phyloP scores from a whole-genome alignment of 1,140 invertebrate genomes.

The Trypoxylus dichotomus region DNA sequence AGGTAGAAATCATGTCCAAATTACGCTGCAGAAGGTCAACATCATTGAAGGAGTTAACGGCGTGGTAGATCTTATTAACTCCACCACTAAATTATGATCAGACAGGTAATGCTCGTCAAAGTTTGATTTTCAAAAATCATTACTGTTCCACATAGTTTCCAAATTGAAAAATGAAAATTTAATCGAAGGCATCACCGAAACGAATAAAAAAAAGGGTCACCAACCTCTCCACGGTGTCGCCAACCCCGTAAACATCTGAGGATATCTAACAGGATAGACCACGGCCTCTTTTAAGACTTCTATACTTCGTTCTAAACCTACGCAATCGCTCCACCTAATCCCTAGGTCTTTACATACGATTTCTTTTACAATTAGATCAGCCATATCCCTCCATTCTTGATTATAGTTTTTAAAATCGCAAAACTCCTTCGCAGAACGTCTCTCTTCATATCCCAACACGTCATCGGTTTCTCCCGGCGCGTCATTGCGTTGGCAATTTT shows the following conservation, averaged over 20 bases:
- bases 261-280: conserved; percentile 83
- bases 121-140: too few species aligned
- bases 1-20: too few species aligned
- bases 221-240: conserved; percentile 77
- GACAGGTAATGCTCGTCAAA: too few species aligned
- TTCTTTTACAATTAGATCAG: conserved; percentile 65
- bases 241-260: conserved; percentile 77
- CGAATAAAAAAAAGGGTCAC: neutral
- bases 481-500: neutral
- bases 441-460: neutral
- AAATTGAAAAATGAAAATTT: too few species aligned
- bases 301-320: conserved; percentile 80
- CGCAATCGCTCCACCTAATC: conserved; percentile 72
- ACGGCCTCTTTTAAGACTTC: conserved; percentile 85
- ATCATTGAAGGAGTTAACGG: too few species aligned
- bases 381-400: conserved; percentile 58
- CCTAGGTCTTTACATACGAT: conserved; percentile 59
- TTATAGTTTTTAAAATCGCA: conserved; percentile 51
- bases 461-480: neutral
- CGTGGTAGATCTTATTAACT: too few species aligned
- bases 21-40: too few species aligned
- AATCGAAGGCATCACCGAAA: neutral
- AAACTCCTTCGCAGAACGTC: conserved; percentile 37
- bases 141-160: too few species aligned
- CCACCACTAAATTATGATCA: too few species aligned